Conservation (phyloP, 2,888 invertebrate species). For the Barypeithes pellucidus region DNA sequence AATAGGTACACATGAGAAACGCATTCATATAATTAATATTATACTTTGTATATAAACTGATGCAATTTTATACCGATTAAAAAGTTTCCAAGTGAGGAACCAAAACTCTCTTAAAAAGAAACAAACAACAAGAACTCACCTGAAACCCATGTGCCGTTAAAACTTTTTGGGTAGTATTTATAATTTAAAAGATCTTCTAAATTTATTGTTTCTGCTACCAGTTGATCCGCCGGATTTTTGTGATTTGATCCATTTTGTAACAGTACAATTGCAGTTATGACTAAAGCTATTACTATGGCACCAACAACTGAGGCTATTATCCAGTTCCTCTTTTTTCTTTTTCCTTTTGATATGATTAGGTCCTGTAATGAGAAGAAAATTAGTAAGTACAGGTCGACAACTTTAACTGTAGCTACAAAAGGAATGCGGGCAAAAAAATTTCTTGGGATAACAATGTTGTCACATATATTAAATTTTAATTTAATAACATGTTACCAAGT, state of each 20-base stretch:
- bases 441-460: too few relatives aligned
- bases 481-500: too few relatives aligned
- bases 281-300: conserved; percentile 74
- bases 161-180: conserved; percentile 77
- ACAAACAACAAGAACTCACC: too few relatives aligned
- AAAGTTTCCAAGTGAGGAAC: too few relatives aligned
- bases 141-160: conserved; percentile 88
- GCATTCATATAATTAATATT: too few relatives aligned
- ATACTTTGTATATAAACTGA: too few relatives aligned
- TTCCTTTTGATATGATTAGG: conserved; percentile 75
- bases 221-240: conserved; percentile 21
- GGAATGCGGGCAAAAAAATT: not conserved
- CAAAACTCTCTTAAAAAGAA: too few relatives aligned
- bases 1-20: too few relatives aligned
- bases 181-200: conserved; percentile 84
- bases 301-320: conserved; percentile 74
- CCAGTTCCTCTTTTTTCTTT: conserved; percentile 72
- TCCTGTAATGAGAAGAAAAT: conserved; percentile 70
- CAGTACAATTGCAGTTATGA: conserved; percentile 73
- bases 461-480: too few relatives aligned
- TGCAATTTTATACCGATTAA: too few relatives aligned
- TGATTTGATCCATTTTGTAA: conserved; percentile 58
- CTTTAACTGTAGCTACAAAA: too few relatives aligned
- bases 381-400: too few relatives aligned
- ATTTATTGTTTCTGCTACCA: conserved; percentile 70